A percentile compares a stretch with the other conserved stretches of the same genome.
phyloP scores from a whole-genome alignment of 1,140 invertebrate species.

The Halesus radiatus region DNA sequence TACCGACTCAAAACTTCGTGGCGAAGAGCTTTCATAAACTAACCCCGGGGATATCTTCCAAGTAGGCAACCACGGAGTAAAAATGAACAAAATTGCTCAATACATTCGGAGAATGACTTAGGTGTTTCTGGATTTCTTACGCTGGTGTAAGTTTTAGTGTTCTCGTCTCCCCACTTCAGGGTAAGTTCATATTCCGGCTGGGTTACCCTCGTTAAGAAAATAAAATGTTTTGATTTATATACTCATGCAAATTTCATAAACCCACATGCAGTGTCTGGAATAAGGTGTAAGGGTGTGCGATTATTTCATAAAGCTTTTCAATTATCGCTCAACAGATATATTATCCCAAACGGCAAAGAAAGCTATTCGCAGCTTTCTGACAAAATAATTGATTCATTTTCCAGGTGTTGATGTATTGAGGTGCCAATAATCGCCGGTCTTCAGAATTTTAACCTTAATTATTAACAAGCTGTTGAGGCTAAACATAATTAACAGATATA shows the following conservation, averaged over 20 bases:
- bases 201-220: slow-evolving; percentile 55
- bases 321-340: slow-evolving; percentile 41
- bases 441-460: too few species aligned
- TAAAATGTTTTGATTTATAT: slow-evolving; percentile 58
- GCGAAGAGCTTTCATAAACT: background rate
- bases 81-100: background rate
- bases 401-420: background rate
- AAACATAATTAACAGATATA: too few species aligned
- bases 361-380: background rate
- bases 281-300: slow-evolving; percentile 41
- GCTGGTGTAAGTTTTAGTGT: background rate
- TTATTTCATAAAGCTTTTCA: slow-evolving; percentile 47
- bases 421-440: too few species aligned
- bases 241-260: slow-evolving; percentile 57
- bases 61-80: background rate
- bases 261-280: slow-evolving; percentile 53
- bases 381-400: background rate
- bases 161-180: background rate
- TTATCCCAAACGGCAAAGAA: slow-evolving; percentile 6
- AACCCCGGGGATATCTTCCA: background rate
- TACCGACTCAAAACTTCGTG: background rate
- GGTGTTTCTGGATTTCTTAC: background rate
- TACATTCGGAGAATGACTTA: background rate
- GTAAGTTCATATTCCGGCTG: slow-evolving; percentile 6
- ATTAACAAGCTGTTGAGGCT: too few species aligned